A percentile compares a stretch with the other conserved stretches of the same genome.
These are phyloP conservation scores for Platorchestia sp. DNA, from an alignment of 1,140 invertebrate genomes.

Conservation along the genomic window DNA sequence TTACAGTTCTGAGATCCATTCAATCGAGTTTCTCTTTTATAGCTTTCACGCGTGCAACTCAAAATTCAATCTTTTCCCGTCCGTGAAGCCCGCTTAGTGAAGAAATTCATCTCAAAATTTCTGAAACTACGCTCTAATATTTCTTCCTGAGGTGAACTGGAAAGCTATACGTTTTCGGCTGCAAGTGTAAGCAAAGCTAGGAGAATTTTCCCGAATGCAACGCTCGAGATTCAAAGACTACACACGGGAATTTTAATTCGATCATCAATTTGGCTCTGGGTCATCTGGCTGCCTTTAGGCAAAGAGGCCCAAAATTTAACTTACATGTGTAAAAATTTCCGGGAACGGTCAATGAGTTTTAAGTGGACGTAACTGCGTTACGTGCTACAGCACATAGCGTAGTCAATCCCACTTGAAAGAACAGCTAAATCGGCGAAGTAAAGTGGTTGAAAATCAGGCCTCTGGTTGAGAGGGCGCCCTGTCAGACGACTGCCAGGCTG, in stretches of 20 bases:
- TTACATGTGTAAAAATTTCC: no score
- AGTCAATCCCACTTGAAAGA: no score
- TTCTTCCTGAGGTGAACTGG: background rate
- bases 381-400: no score
- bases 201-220: background rate
- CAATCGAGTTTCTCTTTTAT: background rate
- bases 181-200: background rate
- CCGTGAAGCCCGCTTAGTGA: background rate
- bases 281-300: no score
- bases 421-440: no score
- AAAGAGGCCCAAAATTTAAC: no score
- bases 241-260: background rate
- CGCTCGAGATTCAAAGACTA: background rate
- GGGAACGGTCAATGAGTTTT: no score
- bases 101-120: background rate
- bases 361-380: no score
- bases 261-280: no score
- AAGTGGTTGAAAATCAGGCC: no score
- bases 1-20: background rate
- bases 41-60: background rate
- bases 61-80: background rate
- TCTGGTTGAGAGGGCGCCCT: background rate
- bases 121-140: background rate
- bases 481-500: slow-evolving; percentile 6
- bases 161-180: background rate